Evolutionary conservation across 1,140 invertebrate genomes (phyloP).

Genomic region (Sitophilus oryzae): DNA sequence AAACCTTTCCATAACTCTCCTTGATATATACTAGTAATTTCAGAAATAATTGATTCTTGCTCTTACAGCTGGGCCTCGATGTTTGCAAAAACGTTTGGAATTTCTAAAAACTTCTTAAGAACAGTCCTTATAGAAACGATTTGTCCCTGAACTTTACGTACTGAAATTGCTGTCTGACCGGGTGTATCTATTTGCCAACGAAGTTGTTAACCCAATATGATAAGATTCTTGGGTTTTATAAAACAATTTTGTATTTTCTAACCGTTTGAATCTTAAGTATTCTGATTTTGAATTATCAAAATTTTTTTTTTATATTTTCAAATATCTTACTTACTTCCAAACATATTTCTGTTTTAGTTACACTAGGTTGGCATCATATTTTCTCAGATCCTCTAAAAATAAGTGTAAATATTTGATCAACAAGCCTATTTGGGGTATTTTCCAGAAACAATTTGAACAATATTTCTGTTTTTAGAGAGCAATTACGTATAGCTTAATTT

Average conservation of each 20-base stretch:
- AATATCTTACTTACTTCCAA: slow-evolving; percentile 1
- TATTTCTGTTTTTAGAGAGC: slow-evolving; percentile 5
- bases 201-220: slow-evolving; percentile 5
- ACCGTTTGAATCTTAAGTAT: slow-evolving; percentile 11
- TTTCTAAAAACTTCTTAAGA: slow-evolving; percentile 14
- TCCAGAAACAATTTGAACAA: slow-evolving; percentile 3
- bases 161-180: not conserved
- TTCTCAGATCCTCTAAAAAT: slow-evolving; percentile 1
- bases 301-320: not conserved
- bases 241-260: slow-evolving; percentile 1
- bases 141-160: slow-evolving; percentile 5
- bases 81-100: slow-evolving; percentile 7
- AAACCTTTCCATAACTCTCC: slow-evolving; percentile 4
- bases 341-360: not conserved
- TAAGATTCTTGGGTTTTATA: slow-evolving; percentile 9
- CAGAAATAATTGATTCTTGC: slow-evolving; percentile 6
- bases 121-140: not conserved
- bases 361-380: no score
- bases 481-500: slow-evolving; percentile 4
- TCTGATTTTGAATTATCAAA: slow-evolving; percentile 8
- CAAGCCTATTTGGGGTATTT: not conserved
- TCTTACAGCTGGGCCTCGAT: slow-evolving; percentile 9
- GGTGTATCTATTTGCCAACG: slow-evolving; percentile 6
- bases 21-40: slow-evolving; percentile 14
- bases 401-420: slow-evolving; percentile 7